Conservation (phyloP, 2,113 vertebrate species). For the Calidris pygmaea region DNA sequence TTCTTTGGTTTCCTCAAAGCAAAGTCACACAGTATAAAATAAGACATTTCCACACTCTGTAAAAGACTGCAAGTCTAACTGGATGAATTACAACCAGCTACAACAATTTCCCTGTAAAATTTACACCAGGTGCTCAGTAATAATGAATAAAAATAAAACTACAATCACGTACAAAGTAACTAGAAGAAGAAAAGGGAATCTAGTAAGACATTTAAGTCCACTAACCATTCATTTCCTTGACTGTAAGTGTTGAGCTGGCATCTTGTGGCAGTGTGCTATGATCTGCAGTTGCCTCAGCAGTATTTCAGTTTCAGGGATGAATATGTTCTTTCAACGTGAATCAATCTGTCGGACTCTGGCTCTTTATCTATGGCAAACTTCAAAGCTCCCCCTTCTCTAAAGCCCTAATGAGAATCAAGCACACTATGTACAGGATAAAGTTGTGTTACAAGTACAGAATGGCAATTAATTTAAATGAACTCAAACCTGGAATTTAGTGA, state of each 20-base stretch:
- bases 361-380: background rate
- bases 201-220: background rate
- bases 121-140: background rate
- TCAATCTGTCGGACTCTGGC: background rate
- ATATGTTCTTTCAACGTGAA: background rate
- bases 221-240: background rate
- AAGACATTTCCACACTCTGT: conserved; percentile 28
- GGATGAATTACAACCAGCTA: conserved; percentile 8
- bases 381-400: background rate
- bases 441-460: background rate
- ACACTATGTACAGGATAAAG: background rate
- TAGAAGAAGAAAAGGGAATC: background rate
- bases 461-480: background rate
- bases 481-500: background rate
- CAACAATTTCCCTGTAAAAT: conserved; percentile 15
- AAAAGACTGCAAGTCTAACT: conserved; percentile 36
- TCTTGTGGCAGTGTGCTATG: background rate
- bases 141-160: background rate
- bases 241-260: background rate
- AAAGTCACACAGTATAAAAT: conserved; percentile 28
- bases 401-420: background rate
- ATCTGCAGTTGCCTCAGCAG: background rate
- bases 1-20: conserved; percentile 8
- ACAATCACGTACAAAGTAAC: background rate
- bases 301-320: background rate